Evolutionary conservation across 2,888 invertebrate species (phyloP), one percentile per base, ranked within the genome.

Genomic region (Drosophila mimica): DNA sequence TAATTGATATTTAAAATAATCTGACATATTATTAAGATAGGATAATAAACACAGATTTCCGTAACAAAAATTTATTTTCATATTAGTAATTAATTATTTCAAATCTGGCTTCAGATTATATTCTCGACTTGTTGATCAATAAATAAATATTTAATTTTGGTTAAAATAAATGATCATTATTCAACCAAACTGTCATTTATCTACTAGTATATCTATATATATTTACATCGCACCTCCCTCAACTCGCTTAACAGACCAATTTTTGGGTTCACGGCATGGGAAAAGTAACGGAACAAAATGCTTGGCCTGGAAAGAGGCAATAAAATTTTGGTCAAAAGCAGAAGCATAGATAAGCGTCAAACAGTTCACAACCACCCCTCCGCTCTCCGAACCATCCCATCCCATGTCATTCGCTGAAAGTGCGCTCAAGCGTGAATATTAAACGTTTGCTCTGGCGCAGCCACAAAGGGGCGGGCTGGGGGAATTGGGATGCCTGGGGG

Each of bases 381-480:
- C 8, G 20, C 30, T 11, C 46, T 15, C 28, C n/a, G 13, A 3
- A 7, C n/a, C 71, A 31, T 20, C 17, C 13, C 20, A 31, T 34
- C 67, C 40, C 59, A 36, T 40, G 20, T 30, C 40, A 36, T 53
- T 64, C 49, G 61, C 75, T 74, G 63, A 73, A 80, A 87, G 65
- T 71, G 79, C 89, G 85, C 88, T 90, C 91, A 88, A 81, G 89
- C 88, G 87, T 84, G 88, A 88, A 90, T 90, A 86, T 87, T 90
- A 87, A 90, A 90, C 85, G 91, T 82, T 87, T 89, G 88, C 82
- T 78, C 65, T 83, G 70, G 68, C 74, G 60, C 59, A 67, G 46
- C 53, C 53, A 51, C 46, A 57, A 63, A 33, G 17, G 34, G 28
- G 7, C n/a, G 7, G 36, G 17, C 31, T 15, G 52, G 13, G 56